A percentile compares a stretch with the other conserved stretches of the same genome.
Conservation (phyloP, 2,113 vertebrate genomes). For the Petromus typicus region DNA sequence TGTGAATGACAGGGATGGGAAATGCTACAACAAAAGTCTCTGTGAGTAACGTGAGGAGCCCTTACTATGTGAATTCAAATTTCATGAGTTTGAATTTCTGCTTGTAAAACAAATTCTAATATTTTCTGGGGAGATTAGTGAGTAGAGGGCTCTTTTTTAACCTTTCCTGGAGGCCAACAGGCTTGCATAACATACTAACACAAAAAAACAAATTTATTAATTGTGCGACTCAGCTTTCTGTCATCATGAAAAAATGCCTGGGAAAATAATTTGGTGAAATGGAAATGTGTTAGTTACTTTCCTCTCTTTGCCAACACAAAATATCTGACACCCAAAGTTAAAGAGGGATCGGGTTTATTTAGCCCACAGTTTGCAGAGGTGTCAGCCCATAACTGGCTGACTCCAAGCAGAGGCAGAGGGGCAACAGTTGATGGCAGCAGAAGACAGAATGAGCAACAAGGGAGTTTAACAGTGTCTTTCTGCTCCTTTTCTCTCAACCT, state of each 20-base stretch:
- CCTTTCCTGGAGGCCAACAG: neutral
- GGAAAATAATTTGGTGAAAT: neutral
- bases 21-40: neutral
- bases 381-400: no score
- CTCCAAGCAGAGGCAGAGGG: no score
- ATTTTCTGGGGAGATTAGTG: neutral
- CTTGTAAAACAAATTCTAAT: neutral
- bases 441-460: no score
- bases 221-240: neutral
- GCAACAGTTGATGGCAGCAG: no score
- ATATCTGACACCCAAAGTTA: no score
- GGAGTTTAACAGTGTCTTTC: no score
- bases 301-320: no score
- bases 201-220: neutral
- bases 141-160: neutral
- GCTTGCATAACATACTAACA: neutral
- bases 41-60: neutral
- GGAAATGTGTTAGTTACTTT: neutral
- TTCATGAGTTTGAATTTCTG: neutral
- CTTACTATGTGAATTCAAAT: conserved; percentile 43
- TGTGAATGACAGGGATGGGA: neutral
- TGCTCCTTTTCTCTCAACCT: no score
- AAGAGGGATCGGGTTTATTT: no score
- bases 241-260: neutral
- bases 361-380: no score